phyloP scores from a whole-genome alignment of 2,888 invertebrate genomes.

The Cataglyphis rosenhaueri region DNA sequence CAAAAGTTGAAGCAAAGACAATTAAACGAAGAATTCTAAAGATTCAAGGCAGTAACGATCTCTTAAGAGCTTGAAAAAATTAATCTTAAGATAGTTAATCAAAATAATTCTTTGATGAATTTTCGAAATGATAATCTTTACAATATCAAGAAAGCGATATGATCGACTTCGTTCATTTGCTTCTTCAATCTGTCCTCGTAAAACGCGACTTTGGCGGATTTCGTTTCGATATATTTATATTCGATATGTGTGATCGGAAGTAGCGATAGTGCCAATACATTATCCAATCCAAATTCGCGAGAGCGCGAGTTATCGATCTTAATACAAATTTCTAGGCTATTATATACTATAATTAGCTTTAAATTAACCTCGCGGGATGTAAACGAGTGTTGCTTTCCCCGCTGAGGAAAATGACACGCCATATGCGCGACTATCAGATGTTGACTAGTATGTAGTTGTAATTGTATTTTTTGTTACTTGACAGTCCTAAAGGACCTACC shows the following conservation, averaged over 20 bases:
- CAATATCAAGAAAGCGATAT: background rate
- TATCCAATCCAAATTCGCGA: conserved; percentile 13
- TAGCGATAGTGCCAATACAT: conserved; percentile 19
- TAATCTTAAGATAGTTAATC: background rate
- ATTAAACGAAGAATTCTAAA: background rate
- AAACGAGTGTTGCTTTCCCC: background rate
- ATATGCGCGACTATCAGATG: conserved; percentile 56
- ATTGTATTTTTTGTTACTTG: conserved; percentile 73
- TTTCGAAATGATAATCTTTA: background rate
- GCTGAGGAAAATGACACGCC: conserved; percentile 9
- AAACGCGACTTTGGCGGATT: background rate
- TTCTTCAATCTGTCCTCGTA: background rate
- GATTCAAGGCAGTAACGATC: background rate
- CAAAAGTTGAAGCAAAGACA: background rate
- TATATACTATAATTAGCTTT: background rate
- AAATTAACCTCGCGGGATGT: conserved; percentile 2
- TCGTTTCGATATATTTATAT: background rate
- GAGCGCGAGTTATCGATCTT: background rate
- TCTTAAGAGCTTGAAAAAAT: background rate
- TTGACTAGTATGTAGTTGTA: conserved; percentile 74
- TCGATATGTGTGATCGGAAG: background rate
- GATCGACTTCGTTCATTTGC: background rate
- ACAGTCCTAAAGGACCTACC: conserved; percentile 81
- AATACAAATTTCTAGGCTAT: background rate
- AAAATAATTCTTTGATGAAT: background rate